Base-by-base conservation (phyloP, 1,140 invertebrate species). In the Rhynchophorus ferrugineus region DNA sequence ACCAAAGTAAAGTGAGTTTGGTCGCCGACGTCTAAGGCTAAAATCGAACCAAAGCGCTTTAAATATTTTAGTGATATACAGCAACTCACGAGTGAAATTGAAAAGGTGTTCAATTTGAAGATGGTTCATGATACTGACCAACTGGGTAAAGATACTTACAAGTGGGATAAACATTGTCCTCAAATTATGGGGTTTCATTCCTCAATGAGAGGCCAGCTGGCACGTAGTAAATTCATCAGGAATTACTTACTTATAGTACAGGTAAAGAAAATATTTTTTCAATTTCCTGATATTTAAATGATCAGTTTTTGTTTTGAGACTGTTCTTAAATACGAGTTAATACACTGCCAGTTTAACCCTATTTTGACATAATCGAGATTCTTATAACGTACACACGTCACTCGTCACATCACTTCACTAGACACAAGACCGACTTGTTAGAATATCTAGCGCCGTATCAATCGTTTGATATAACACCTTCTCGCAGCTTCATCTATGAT, bases 91-190 rank as follows among this genome's bases (percentile, higher is more conserved):
- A 33, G 52, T 9, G 24, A 58, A 13, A 59, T 68, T 24, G 57
- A 62, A 50, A 57, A 57, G 5, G 20, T 35, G 6, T 49, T 63
- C 22, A 49, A 49, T 44, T 43, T 69, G 11, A 60, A 57, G 44
- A 54, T 52, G 43, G 45, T 70, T 11, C 66, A 64, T 3, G 61
- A 65, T 14, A 55, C 64, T 2, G 44, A 50, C 13, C 36, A 56
- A 14, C 66, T 81, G 9, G 69, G 71, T 39, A 69, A 69, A 3
- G 71, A 75, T 51, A 73, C 77, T 54, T 82, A 77, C 55, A 76
- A 77, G 59, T 81, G 78, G 69, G 84, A 87, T 62, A 73, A 79
- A 8, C 70, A 84, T 1, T 87, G 84, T 63, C 84, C 85, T 0
- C 78, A 84, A 56, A 81, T 86, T 46, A 74, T 87, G 8, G 78